Conservation (phyloP, 2,888 invertebrate genomes). For the Drosophila koepferae region DNA sequence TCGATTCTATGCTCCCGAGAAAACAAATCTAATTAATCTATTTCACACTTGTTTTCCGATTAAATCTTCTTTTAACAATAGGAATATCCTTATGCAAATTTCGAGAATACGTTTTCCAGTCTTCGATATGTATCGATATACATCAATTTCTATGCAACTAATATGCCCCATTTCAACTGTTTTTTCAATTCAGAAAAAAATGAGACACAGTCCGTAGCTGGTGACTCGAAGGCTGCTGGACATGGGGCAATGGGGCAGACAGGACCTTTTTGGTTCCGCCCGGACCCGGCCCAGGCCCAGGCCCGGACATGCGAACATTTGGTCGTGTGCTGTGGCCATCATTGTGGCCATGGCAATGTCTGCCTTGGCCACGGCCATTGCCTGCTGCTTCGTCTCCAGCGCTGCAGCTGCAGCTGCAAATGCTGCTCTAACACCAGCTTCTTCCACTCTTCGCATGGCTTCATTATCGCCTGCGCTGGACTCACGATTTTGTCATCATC, state of each 20-base stretch:
- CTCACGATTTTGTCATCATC: slow-evolving; percentile 39
- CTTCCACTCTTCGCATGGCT: slow-evolving; percentile 48
- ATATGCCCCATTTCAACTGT: background rate
- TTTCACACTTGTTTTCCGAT: too few relatives aligned
- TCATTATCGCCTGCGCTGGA: slow-evolving; percentile 65
- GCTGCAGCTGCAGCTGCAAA: background rate
- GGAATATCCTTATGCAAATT: too few relatives aligned
- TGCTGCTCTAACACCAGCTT: background rate
- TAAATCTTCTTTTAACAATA: too few relatives aligned
- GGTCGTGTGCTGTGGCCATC: slow-evolving; percentile 71
- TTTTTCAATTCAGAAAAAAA: background rate
- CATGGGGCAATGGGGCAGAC: slow-evolving; percentile 13
- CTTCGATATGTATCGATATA: slow-evolving; percentile 4
- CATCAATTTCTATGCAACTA: background rate
- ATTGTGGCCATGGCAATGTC: slow-evolving; percentile 49
- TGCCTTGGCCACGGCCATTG: background rate
- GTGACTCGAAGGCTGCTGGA: slow-evolving; percentile 6
- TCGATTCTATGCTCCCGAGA: too few relatives aligned
- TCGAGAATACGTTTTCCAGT: too few relatives aligned
- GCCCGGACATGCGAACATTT: slow-evolving; percentile 35
- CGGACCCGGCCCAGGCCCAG: background rate
- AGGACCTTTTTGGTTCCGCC: slow-evolving; percentile 17
- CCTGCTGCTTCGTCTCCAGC: slow-evolving; percentile 3
- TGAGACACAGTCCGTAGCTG: slow-evolving; percentile 1
- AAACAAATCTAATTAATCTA: background rate